A percentile compares a stretch with the other conserved stretches of the same genome.
Evolutionary conservation across 2,797 vertebrate species (phyloP).

Genomic region (Odontamblyopus rebecca): DNA sequence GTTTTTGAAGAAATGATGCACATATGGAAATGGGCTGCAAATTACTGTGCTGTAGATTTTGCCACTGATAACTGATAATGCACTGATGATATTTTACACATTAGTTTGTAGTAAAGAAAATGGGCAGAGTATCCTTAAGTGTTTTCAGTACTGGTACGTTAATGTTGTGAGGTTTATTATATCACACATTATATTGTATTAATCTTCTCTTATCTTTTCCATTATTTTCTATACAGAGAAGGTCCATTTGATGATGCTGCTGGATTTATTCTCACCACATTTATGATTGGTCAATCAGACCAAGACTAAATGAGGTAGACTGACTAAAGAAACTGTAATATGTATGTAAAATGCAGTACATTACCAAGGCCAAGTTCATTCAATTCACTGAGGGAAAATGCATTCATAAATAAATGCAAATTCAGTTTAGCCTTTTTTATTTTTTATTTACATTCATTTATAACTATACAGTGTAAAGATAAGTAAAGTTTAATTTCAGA

Average conservation of each 20-base stretch:
- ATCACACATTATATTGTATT: not conserved
- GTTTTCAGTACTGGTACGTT: not conserved
- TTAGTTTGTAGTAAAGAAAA: too few relatives aligned
- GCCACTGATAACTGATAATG: too few relatives aligned
- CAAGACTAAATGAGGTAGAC: not conserved
- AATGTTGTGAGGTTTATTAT: not conserved
- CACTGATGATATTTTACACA: too few relatives aligned
- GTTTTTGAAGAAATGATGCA: not conserved
- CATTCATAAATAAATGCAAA: constrained; percentile 26
- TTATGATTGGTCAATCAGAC: not conserved
- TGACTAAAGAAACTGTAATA: not conserved
- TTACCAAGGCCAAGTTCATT: not conserved
- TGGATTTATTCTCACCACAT: too few relatives aligned
- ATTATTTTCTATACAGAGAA: too few relatives aligned
- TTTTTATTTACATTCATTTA: constrained; percentile 30
- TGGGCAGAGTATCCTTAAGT: too few relatives aligned
- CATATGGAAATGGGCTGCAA: not conserved
- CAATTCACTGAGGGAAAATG: not conserved
- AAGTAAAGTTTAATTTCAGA: constrained; percentile 48
- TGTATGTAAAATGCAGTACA: not conserved
- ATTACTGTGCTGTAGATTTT: not conserved
- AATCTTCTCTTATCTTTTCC: not conserved
- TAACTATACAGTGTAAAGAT: constrained; percentile 39
- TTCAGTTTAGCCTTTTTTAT: constrained; percentile 19
- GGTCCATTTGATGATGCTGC: too few relatives aligned